Base-by-base conservation (phyloP, 2,797 vertebrate genomes). In the Thaleichthys pacificus region DNA sequence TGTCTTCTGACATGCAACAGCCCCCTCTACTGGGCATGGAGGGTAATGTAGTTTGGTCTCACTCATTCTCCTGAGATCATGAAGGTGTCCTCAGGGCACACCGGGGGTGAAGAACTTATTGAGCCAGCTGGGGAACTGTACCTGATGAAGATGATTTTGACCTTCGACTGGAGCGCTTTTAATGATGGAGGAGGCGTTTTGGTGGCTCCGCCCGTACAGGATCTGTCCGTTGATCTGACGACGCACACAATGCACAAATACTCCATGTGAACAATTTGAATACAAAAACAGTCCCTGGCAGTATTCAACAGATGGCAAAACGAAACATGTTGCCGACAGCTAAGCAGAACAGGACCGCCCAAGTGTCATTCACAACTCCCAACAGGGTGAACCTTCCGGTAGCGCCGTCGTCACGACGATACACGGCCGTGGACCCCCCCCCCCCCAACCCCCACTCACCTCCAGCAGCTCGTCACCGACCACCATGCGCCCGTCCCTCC, bases 101-200 rank as follows among this genome's bases (percentile, higher is more conserved):
- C 11, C 2, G 12, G 11, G 35, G 12, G 42, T 47, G 42, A 47
- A 14, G 9, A 14, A 47, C 42, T 47, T 8, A 47, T 47, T 3
- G 1, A 38, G n/a, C 17, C 42, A 7, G 9, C 5, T 61, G 11
- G 26, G 5, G 5, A 0, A 28, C 4, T 61, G 87, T 87, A 99
- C 97, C 97, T 95, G 86, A 99, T 89, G 84, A 97, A 98, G 85
- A 99, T 95, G 65, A 98, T 95, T 93, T 95, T 96, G 71, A 98
- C 97, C 92, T 94, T 96, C 56, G 96, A 97, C 28, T n/a, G 94
- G 94, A 9, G 95, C 94, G 63, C 95, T 94, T 89, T 99, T 99
- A 87, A 99, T 99, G 76, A 97, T 97, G 79, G 96, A 95, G 2
- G 97, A 99, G 62, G 97, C 97, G 60, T 99, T 98, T 85, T 99